Base-by-base conservation (phyloP, 2,797 vertebrate genomes). In the Arremon brunneinucha region DNA sequence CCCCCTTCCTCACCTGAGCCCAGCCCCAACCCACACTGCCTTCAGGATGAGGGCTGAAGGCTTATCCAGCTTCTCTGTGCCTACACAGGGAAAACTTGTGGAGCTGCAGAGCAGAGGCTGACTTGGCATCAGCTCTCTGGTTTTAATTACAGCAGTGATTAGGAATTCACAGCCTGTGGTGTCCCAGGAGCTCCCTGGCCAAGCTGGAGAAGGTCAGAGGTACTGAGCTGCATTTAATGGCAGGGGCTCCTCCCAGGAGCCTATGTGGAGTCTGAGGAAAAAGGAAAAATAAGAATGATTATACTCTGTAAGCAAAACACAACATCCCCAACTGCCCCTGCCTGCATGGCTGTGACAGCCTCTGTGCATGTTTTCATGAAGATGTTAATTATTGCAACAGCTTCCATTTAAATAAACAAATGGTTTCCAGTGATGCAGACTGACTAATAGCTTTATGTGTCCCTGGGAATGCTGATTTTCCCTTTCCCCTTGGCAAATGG, bases 141-240 rank as follows among this genome's bases (percentile, higher is more conserved):
- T 65, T 79, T 94, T 87, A 80, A 87, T 93, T 80, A 83, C 79
- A 83, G 52, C 26, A 47, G 52, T 60, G 49, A 85, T 94, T 70
- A 85, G 65, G 90, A 67, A 88, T 94, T 79, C 87, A 49, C 22
- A 75, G 65, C 47, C 64, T 63, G 84, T 91, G 55, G 63, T 77
- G 35, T 89, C 75, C 84, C 37, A 35, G 63, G 82, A 76, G 63
- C 63, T 59, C 72, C 35, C 28, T 35, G 60, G 78, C 71, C 71
- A 85, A 77, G 39, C 1, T 55, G 35, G 59, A 75, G 79, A 72
- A 86, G 76, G 76, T 70, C 55, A n/a, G 75, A 15, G 74, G 49
- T 63, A 47, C 34, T 67, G 79, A 93, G 80, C 65, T 2, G 37
- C 46, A 12, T 80, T 68, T 94, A 81, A 62, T 24, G 64, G 4